Percentiles rank a stretch among this genome's conserved stretches.
Conservation (phyloP, 30 jellyfish, hydroid and myxozoan genomes). For the Cassiopea andromeda region DNA sequence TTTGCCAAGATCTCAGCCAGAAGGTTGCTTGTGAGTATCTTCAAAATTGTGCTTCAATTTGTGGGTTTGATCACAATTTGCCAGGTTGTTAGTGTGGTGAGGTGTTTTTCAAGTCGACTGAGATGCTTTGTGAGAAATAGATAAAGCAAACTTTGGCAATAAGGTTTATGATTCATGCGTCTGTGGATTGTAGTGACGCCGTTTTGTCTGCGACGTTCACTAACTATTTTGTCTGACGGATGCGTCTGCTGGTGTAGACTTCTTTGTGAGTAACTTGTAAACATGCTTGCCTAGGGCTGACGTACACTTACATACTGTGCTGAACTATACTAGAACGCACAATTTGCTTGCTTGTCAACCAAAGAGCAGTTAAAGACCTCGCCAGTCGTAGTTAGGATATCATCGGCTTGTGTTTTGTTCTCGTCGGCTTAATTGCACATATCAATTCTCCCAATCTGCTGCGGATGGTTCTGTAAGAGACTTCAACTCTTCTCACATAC, state of each 20-base stretch:
- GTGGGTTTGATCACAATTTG: not conserved
- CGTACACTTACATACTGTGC: conserved; percentile 33
- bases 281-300: conserved; percentile 76
- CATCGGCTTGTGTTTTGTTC: conserved; percentile 18
- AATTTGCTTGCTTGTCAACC: not conserved
- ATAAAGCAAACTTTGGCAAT: not conserved
- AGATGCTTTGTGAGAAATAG: not conserved
- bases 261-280: conserved; percentile 64
- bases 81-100: not conserved
- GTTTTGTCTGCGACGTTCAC: conserved; percentile 68
- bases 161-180: conserved; percentile 45
- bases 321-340: not conserved
- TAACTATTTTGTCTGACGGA: conserved; percentile 78
- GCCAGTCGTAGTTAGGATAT: conserved; percentile 23
- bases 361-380: conserved; percentile 1
- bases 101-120: not conserved
- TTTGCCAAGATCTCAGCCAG: conserved; percentile 37
- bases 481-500: not conserved
- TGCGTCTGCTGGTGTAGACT: conserved; percentile 75
- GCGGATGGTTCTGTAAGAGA: conserved; percentile 2
- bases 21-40: not conserved
- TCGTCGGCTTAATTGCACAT: conserved; percentile 9
- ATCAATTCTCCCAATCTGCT: not conserved
- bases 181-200: conserved; percentile 84
- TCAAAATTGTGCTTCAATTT: not conserved